phyloP scores from a whole-genome alignment of 2,888 invertebrate species.

The Didymodactylos carnosus region DNA sequence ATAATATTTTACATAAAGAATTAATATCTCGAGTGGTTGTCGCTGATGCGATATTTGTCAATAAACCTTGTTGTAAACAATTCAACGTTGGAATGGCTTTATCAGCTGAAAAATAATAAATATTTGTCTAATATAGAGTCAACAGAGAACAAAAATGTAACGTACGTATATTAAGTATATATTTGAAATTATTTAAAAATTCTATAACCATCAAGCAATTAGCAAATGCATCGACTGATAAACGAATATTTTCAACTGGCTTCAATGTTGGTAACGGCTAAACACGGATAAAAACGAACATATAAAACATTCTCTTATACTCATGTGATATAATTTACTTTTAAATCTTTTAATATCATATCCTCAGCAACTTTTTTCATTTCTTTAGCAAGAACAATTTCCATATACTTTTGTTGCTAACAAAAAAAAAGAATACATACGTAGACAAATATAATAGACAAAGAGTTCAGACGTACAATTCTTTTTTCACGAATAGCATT shows the following conservation, averaged over 20 bases:
- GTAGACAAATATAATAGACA: neutral
- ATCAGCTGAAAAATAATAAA: neutral
- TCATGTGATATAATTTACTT: neutral
- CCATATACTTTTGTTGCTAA: neutral
- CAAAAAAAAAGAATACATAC: neutral
- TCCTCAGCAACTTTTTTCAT: neutral
- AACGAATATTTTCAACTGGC: neutral
- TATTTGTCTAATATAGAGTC: no score
- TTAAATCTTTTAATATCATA: neutral
- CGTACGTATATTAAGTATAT: neutral
- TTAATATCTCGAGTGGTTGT: neutral
- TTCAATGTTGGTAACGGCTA: neutral
- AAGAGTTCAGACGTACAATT: neutral
- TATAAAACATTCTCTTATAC: neutral
- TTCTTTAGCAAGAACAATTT: neutral
- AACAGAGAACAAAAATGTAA: no score
- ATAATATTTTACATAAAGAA: neutral
- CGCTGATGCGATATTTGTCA: no score
- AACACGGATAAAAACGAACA: neutral
- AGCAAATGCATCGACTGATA: neutral
- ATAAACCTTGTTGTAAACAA: neutral
- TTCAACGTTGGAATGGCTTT: neutral
- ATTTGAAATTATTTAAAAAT: neutral
- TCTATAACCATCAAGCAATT: neutral
- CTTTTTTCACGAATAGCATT: slow-evolving; percentile 1